Conservation (phyloP, 2,113 vertebrate species). For the Pangasianodon hypophthalmus region DNA sequence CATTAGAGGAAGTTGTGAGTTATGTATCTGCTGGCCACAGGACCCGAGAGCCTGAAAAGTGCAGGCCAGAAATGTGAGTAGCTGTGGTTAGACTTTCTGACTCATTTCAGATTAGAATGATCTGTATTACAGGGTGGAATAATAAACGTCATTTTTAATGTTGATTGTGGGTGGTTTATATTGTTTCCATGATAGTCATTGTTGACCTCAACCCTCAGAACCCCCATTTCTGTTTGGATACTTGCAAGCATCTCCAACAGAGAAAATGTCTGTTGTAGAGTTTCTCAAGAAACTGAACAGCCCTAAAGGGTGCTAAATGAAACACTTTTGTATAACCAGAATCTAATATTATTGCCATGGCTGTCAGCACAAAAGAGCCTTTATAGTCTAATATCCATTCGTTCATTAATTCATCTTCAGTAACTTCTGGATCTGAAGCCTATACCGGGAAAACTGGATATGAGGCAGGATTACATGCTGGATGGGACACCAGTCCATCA, state of each 20-base stretch:
- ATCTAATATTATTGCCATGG: neutral
- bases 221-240: neutral
- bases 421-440: neutral
- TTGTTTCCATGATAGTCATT: neutral
- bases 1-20: conserved; percentile 47
- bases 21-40: conserved; percentile 54
- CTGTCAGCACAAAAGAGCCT: neutral
- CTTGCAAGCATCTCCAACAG: neutral
- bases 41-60: conserved; percentile 40
- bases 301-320: neutral
- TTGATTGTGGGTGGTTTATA: neutral
- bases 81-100: neutral
- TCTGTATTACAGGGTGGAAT: neutral
- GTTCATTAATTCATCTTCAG: neutral
- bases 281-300: neutral
- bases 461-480: neutral
- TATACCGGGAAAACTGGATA: neutral
- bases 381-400: neutral
- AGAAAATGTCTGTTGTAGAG: neutral
- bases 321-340: neutral
- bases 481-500: neutral
- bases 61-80: conserved; percentile 60
- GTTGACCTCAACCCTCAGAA: neutral
- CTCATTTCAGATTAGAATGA: neutral
- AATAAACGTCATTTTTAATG: neutral